These are phyloP conservation scores for Cichladusa arquata DNA, from an alignment of 2,113 vertebrate species.

Conservation along the genomic window DNA sequence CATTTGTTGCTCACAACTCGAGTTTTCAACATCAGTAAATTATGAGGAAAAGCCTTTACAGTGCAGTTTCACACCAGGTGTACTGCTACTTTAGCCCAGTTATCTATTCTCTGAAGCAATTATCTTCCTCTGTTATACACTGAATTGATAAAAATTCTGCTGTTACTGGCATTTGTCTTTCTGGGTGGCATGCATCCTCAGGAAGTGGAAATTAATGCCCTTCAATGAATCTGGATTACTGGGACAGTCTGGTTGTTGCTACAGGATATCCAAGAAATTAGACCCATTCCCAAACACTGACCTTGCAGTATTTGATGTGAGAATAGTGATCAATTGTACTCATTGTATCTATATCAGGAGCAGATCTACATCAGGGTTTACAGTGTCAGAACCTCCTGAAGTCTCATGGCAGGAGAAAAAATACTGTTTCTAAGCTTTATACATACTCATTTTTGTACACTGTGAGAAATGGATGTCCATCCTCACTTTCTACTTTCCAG, in stretches of 20 bases:
- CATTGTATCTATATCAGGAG: not conserved
- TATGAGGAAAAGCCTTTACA: accelerated
- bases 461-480: not conserved
- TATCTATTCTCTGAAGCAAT: not conserved
- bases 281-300: not conserved
- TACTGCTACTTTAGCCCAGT: not conserved
- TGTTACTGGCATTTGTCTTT: not conserved
- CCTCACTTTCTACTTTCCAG: not conserved
- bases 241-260: not conserved
- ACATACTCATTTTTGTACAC: not conserved
- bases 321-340: not conserved
- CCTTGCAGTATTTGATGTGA: not conserved
- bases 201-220: not conserved
- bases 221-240: not conserved
- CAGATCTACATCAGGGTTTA: not conserved
- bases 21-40: not conserved
- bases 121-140: not conserved
- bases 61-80: not conserved
- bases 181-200: not conserved
- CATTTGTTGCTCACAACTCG: not conserved
- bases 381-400: not conserved
- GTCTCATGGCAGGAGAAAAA: not conserved
- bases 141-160: not conserved
- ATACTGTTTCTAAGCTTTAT: not conserved
- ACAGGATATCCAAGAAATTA: not conserved